Evolutionary conservation across 1,140 invertebrate species (phyloP).

Genomic region (Pseudobourletiella spinata): DNA sequence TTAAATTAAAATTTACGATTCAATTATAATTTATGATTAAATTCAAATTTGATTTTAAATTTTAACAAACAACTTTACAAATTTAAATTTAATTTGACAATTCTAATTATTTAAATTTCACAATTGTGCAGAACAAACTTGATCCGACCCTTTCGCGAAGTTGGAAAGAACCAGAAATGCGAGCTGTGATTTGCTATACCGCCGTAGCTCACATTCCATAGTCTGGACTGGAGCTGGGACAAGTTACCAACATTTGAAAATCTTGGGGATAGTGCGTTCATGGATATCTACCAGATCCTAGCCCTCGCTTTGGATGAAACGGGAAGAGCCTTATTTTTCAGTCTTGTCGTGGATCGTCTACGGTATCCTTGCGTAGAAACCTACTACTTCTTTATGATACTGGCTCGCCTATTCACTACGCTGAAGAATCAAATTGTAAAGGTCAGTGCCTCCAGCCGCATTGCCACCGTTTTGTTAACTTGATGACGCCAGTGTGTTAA

Average conservation of each 20-base stretch:
- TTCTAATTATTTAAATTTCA: too few species aligned
- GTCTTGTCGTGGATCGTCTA: background rate
- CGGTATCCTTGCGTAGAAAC: background rate
- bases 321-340: background rate
- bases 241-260: background rate
- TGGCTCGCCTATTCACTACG: background rate
- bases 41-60: too few species aligned
- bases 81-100: too few species aligned
- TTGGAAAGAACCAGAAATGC: background rate
- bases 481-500: too few species aligned
- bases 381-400: background rate
- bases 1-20: too few species aligned
- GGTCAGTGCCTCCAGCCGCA: too few species aligned
- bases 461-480: too few species aligned
- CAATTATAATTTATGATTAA: too few species aligned
- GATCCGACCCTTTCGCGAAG: background rate
- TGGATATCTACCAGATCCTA: background rate
- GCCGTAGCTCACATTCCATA: background rate
- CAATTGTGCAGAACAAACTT: background rate
- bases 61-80: too few species aligned
- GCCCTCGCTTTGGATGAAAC: background rate
- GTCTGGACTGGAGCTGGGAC: background rate
- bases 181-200: background rate
- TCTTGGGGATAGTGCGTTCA: background rate
- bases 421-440: background rate